phyloP scores from a whole-genome alignment of 2,888 invertebrate genomes.

The Drosophila merina region DNA sequence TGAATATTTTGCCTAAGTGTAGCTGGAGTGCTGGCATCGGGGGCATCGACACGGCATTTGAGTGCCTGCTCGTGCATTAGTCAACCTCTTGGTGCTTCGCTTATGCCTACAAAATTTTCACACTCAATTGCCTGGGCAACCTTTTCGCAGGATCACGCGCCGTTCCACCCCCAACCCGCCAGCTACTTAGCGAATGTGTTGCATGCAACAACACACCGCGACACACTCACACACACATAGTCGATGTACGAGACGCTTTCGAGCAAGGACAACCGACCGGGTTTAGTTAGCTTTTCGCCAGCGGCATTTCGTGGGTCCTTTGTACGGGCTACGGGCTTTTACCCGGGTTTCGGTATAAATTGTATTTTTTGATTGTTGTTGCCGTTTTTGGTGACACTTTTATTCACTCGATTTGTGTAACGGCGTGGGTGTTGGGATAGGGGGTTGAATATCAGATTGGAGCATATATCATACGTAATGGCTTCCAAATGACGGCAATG shows the following conservation, averaged over 20 bases:
- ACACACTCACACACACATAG: slow-evolving; percentile 13
- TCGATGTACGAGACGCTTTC: slow-evolving; percentile 27
- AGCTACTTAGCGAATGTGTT: slow-evolving; percentile 75
- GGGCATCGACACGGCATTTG: slow-evolving; percentile 62
- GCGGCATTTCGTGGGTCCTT: slow-evolving; percentile 45
- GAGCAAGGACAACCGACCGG: slow-evolving; percentile 49
- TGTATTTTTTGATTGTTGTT: slow-evolving; percentile 62
- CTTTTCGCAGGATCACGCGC: slow-evolving; percentile 75
- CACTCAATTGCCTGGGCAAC: slow-evolving; percentile 77
- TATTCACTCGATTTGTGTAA: slow-evolving; percentile 57
- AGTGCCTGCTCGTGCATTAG: slow-evolving; percentile 75
- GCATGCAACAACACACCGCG: slow-evolving; percentile 63
- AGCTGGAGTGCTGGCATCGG: not conserved
- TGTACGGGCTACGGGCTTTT: slow-evolving; percentile 24
- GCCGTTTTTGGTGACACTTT: slow-evolving; percentile 68
- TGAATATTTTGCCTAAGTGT: not conserved
- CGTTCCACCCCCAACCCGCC: slow-evolving; percentile 40
- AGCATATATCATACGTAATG: slow-evolving; percentile 77
- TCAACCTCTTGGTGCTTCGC: slow-evolving; percentile 43
- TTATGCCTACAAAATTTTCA: slow-evolving; percentile 73
- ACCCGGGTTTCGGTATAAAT: slow-evolving; percentile 56
- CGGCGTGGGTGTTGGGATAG: slow-evolving; percentile 9
- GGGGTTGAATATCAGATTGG: slow-evolving; percentile 71
- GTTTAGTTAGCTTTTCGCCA: slow-evolving; percentile 62
- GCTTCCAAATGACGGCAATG: slow-evolving; percentile 75